Evolutionary conservation across 2,113 vertebrate species (phyloP).

Genomic region (Rostratula benghalensis): DNA sequence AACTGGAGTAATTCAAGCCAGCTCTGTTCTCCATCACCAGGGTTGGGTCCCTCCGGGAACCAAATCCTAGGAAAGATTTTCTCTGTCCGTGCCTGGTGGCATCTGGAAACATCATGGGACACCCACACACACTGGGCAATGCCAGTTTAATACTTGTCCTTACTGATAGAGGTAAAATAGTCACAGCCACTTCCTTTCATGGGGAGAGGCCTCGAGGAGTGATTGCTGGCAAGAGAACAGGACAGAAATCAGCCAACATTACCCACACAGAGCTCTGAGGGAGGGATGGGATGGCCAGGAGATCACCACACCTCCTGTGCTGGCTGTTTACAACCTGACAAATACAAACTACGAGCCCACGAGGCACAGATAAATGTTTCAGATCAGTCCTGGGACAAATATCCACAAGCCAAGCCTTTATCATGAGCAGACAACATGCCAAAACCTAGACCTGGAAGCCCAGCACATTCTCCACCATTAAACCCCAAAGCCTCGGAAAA

Average conservation of each 20-base stretch:
- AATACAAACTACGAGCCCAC: background rate
- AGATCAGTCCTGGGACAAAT: background rate
- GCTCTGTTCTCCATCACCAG: background rate
- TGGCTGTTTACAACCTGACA: background rate
- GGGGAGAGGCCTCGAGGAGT: background rate
- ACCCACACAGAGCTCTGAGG: accelerated
- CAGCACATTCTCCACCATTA: accelerated
- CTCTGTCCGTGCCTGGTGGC: background rate
- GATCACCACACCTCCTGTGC: background rate
- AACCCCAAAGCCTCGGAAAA: background rate
- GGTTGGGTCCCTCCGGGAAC: background rate
- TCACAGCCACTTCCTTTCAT: background rate
- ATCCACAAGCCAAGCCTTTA: accelerated
- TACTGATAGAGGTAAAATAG: background rate
- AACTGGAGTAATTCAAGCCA: background rate
- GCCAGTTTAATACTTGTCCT: background rate
- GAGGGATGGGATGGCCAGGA: background rate
- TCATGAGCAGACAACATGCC: accelerated
- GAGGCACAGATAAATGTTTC: background rate
- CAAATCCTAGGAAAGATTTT: background rate
- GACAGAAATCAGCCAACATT: background rate
- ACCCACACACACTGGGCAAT: background rate
- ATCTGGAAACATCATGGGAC: background rate
- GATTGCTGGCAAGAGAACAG: background rate
- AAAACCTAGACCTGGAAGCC: background rate